Base-by-base conservation (phyloP, 1,140 invertebrate genomes). In the Piezodorus guildinii region DNA sequence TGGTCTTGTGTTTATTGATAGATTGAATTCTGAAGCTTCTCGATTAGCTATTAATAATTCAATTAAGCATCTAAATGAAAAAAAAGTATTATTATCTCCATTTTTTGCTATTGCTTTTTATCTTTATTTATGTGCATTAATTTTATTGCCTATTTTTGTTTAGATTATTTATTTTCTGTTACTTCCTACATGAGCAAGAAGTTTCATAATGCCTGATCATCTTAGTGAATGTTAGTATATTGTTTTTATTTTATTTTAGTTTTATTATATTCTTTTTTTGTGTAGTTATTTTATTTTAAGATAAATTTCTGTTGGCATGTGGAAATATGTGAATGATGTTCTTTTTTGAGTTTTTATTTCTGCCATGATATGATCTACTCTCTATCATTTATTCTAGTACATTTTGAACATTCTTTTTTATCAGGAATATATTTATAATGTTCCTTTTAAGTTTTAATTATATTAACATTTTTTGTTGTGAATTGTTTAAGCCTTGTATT, bases 1-100 rank as follows among this genome's bases (percentile, higher is more conserved):
- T 66, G 82, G 81, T 6, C 74, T 79, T 21, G 72, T 84, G 19
- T 84, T 82, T 71, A 80, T 84, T 60, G 77, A 83, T 69, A 80
- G 93, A 65, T 82, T 86, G 69, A 87, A 89, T 66, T 85, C 85
- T 21, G 86, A 88, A 68, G 84, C 87, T 72, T 90, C 91, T 0
- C 80, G 85, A 54, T 77, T 80, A 58, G 84, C 86, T 15, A 80
- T 96, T 39, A 87, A 90, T 69, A 78, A 81, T 65, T 85, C 90
- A 10, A 86, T 86, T 75, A 74, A 86, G 68, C 77, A 82, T 70
- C 81, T 90, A 56, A 87, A 86, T 75, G 76, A 84, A 68, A 78
- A 82, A 63, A 83, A 85, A 78, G 84, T 83, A 76, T 58, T 54
- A 49, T 61, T 19, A 4, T 17, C 14, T 46, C 51, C 62, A 52